Base-by-base conservation (phyloP, 2,113 vertebrate species). In the Salvelinus fontinalis region DNA sequence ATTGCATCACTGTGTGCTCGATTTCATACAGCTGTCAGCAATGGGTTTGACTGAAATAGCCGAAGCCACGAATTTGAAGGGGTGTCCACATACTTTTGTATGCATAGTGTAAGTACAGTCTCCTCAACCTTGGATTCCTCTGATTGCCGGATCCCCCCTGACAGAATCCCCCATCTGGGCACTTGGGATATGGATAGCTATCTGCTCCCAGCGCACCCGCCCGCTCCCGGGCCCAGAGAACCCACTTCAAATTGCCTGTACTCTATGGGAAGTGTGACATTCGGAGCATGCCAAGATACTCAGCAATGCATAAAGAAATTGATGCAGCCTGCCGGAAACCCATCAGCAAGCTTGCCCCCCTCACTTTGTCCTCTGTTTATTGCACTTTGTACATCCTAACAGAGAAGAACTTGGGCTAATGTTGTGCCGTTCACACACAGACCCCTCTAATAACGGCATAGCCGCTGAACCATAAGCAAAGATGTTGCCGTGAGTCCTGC, bases 401-500 rank as follows among this genome's bases (percentile, higher is more conserved):
- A 44, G 39, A 75, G 78, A 71, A 20, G 26, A 51, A 29, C 29
- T 12, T 27, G 2, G 18, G 29, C 31, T 68, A 34, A 34, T 44
- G 14, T 18, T 14, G 31, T 20, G 16, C 29, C 39, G 6, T 1
- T 68, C 29, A 31, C 31, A 18, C 67, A 27, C 8, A 3, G 31
- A 11, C 16, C 67, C 78, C 86, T 90, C 39, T 44, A 9, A 44
- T 88, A 59, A 77, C 84, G 75, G 74, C 75, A 74, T 66, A 86
- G 76, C 89, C 82, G 85, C 91, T 91, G 86, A 90, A 90, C 86
- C 88, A 84, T 85, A 74, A 81, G 91, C 85, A 88, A 80, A 95
- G 95, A 96, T 95, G 94, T 54, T 54, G 4, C 51, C 1, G 51
- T 54, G 51, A 54, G 94, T 95, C 95, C 95, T 93, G 94, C 95